Evolutionary conservation across 2,888 invertebrate species (phyloP).

Genomic region (Junonia oenone): DNA sequence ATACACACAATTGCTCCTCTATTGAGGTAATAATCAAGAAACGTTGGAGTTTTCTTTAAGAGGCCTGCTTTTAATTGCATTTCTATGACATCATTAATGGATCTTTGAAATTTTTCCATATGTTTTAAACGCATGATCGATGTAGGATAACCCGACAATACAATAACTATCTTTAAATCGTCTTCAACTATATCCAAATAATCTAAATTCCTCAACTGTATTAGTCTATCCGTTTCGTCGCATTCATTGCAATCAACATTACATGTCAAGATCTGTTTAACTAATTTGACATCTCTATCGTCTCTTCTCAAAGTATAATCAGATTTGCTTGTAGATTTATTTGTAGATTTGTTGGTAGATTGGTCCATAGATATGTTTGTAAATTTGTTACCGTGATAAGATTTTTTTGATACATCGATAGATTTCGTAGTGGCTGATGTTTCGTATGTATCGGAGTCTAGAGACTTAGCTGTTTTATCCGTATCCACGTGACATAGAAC

Average conservation of each 20-base stretch:
- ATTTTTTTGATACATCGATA: background rate
- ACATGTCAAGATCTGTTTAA: constrained; percentile 32
- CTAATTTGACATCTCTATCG: constrained; percentile 36
- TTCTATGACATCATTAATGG: constrained; percentile 55
- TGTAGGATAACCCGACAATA: constrained; percentile 61
- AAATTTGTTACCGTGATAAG: background rate
- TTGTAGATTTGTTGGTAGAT: background rate
- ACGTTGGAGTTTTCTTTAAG: constrained; percentile 51
- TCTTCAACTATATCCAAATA: constrained; percentile 63
- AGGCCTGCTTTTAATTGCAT: constrained; percentile 63
- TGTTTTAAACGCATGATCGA: constrained; percentile 58
- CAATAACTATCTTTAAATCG: constrained; percentile 54
- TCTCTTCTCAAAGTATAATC: constrained; percentile 42
- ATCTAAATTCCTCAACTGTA: constrained; percentile 55
- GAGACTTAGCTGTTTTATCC: constrained; percentile 9
- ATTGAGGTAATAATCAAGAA: constrained; percentile 63
- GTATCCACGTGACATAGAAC: constrained; percentile 54
- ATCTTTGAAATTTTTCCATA: constrained; percentile 56
- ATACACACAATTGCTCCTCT: constrained; percentile 65
- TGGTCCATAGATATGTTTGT: no score
- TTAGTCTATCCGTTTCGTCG: constrained; percentile 60
- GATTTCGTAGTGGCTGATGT: background rate
- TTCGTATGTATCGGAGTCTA: background rate
- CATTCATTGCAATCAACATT: constrained; percentile 54
- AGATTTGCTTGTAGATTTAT: constrained; percentile 37